Evolutionary conservation across 2,113 vertebrate species (phyloP), one percentile per base, ranked within the genome.

Genomic region (Engystomops pustulosus): DNA sequence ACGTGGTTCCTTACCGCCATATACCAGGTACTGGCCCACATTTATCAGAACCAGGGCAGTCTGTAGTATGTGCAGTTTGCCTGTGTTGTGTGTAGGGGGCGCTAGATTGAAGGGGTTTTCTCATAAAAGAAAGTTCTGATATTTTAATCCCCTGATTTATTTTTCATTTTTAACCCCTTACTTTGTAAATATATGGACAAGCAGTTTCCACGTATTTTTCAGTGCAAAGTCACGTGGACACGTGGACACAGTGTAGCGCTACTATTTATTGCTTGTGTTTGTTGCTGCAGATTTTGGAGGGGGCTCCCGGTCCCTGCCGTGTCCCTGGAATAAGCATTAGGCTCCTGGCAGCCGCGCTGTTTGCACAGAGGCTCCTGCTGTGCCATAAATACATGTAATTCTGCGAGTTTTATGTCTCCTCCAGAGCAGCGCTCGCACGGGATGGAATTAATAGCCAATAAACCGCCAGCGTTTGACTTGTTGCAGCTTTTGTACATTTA

Each of bases 401-500:
- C 30, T 30, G 32, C 47, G 14, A 47, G 3, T 53, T 75, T 44
- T 74, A 30, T 49, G 27, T 53, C 27, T 20, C 25, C 0, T 45
- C 72, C 72, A 76, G 41, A 75, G 44, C 44, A 74, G 71, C 18
- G 17, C 27, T 30, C 51, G 53, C 27, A 18, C 5, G 47, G n/a
- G 25, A 49, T 53, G 45, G 72, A 32, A 76, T 76, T 51, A 49
- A 76, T 76, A 36, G 47, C 27, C 68, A 9, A 70, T 70, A 70
- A 70, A 38, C 34, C n/a, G 0, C 8, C 9, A 34, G 27, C 45
- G 2, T 20, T 70, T n/a, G 1, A 45, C 71, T 12, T 1, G 27
- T 11, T 5, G 72, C 8, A 9, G 45, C 10, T 32, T 53, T 32
- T 53, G 45, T 34, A 32, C 6, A 32, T 20, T 47, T 36, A 34